phyloP scores from a whole-genome alignment of 2,888 invertebrate genomes.

The Eupithecia tripunctaria region DNA sequence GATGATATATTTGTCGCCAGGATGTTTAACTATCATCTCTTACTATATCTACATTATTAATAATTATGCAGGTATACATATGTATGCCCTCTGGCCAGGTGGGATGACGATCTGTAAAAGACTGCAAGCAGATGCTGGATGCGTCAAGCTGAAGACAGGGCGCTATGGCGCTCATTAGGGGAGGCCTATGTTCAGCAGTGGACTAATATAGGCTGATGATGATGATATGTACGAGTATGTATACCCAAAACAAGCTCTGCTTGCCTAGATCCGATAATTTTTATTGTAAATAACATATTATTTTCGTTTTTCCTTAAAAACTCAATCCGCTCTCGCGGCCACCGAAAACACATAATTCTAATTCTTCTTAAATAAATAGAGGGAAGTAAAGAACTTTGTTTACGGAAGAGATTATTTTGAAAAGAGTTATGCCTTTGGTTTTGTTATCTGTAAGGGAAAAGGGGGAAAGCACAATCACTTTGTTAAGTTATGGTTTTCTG shows the following conservation, averaged over 20 bases:
- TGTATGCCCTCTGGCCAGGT: too few relatives aligned
- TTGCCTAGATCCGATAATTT: too few relatives aligned
- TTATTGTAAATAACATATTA: too few relatives aligned
- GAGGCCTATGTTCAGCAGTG: too few relatives aligned
- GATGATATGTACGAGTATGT: too few relatives aligned
- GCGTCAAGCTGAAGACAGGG: too few relatives aligned
- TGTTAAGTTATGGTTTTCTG: slow-evolving; percentile 23
- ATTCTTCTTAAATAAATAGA: slow-evolving; percentile 38
- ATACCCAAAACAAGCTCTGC: not conserved
- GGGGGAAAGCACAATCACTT: slow-evolving; percentile 26
- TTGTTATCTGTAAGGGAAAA: slow-evolving; percentile 27
- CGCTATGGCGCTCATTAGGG: too few relatives aligned
- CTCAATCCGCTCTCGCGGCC: not conserved
- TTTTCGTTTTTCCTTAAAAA: not conserved
- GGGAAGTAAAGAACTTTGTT: slow-evolving; percentile 29
- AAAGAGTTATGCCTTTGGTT: slow-evolving; percentile 27
- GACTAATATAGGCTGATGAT: too few relatives aligned
- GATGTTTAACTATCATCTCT: not conserved
- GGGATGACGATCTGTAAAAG: too few relatives aligned
- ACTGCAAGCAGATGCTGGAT: too few relatives aligned
- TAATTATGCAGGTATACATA: too few relatives aligned
- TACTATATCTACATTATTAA: too few relatives aligned
- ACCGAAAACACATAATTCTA: not conserved
- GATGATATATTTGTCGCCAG: not conserved
- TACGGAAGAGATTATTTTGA: slow-evolving; percentile 27